These are phyloP conservation scores for Kryptopterus vitreolus DNA, from an alignment of 2,797 vertebrate genomes.

Conservation along the genomic window DNA sequence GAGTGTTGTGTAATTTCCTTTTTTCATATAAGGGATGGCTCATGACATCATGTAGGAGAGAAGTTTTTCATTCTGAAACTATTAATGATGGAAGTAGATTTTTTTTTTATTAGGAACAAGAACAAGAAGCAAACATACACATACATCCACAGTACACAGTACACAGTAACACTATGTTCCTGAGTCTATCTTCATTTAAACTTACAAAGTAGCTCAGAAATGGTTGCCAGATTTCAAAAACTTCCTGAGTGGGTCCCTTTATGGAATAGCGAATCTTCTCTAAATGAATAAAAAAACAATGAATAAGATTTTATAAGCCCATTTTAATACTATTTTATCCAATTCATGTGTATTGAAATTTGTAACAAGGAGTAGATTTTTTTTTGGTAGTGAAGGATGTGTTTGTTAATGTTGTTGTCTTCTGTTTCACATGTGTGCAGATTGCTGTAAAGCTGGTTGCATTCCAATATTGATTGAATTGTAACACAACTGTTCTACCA, in stretches of 20 bases:
- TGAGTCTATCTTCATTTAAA: too few species aligned
- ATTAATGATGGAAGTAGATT: neutral
- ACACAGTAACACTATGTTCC: too few species aligned
- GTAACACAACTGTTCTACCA: neutral
- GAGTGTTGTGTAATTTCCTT: neutral
- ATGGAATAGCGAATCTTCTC: too few species aligned
- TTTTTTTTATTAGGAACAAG: too few species aligned
- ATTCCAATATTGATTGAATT: too few species aligned
- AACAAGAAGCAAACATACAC: too few species aligned
- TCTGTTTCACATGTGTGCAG: neutral
- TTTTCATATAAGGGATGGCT: neutral
- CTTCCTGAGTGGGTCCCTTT: too few species aligned
- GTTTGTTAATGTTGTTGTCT: neutral
- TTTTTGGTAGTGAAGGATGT: neutral
- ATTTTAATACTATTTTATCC: neutral
- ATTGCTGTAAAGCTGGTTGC: neutral
- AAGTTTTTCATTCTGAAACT: neutral
- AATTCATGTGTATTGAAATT: neutral
- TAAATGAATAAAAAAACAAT: too few species aligned
- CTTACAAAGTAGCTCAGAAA: too few species aligned
- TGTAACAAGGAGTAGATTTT: neutral
- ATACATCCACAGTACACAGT: too few species aligned
- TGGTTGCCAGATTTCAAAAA: too few species aligned
- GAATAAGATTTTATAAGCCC: too few species aligned
- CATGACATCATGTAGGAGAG: neutral